Evolutionary conservation across 2,797 vertebrate species (phyloP).

Genomic region (Chelmon rostratus): DNA sequence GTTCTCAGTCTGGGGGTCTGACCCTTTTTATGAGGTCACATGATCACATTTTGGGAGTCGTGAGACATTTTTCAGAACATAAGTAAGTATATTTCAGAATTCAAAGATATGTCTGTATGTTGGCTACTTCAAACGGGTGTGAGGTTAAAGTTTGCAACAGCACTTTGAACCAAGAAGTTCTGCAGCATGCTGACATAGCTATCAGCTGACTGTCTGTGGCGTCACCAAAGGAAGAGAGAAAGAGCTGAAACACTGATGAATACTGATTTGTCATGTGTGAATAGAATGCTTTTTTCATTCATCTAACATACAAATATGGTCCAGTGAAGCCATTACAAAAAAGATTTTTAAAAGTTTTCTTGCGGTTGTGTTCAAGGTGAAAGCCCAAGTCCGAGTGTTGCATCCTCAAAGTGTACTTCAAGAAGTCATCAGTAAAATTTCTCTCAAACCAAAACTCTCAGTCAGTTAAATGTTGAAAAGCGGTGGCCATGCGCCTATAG

Average conservation of each 20-base stretch:
- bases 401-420: neutral
- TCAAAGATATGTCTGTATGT: neutral
- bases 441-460: neutral
- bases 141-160: neutral
- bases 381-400: too few species aligned
- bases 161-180: neutral
- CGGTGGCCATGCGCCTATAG: neutral
- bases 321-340: too few species aligned
- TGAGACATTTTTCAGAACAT: neutral
- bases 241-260: neutral
- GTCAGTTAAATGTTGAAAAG: neutral
- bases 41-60: neutral
- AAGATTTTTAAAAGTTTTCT: too few species aligned
- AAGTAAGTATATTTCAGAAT: constrained; percentile 1
- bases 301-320: neutral
- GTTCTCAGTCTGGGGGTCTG: neutral
- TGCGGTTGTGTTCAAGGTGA: too few species aligned
- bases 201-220: neutral
- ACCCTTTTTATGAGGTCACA: neutral
- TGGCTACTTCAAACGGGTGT: neutral
- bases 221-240: neutral
- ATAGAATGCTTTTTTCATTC: neutral
- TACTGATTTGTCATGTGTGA: neutral
- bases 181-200: neutral
- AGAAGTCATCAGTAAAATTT: neutral